A percentile compares a stretch with the other conserved stretches of the same genome.
These are phyloP conservation scores for Onychomys leucogaster DNA, from an alignment of 2,797 vertebrate genomes.

Conservation along the genomic window DNA sequence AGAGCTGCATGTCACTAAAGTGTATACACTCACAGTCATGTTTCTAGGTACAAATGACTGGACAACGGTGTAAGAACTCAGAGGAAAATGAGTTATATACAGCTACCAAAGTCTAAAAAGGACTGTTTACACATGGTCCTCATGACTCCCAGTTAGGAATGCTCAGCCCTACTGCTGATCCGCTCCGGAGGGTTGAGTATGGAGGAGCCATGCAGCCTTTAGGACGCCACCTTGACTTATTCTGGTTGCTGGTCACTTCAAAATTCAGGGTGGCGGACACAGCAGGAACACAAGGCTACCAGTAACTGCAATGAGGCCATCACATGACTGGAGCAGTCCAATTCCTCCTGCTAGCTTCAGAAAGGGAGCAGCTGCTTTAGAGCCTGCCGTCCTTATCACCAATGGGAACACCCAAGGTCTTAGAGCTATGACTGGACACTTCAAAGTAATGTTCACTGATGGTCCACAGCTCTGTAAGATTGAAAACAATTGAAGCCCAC, in stretches of 20 bases:
- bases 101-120: constrained; percentile 55
- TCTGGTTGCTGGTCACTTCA: constrained; percentile 12
- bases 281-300: not conserved
- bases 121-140: constrained; percentile 13
- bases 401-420: not conserved
- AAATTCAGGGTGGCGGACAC: constrained; percentile 55
- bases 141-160: not conserved
- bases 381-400: constrained; percentile 19
- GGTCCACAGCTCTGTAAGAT: constrained; percentile 24
- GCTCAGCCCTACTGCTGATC: not conserved
- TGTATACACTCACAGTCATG: constrained; percentile 21
- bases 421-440: not conserved
- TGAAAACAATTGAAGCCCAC: constrained; percentile 39
- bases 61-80: not conserved
- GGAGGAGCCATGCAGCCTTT: not conserved
- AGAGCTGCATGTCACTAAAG: constrained; percentile 1
- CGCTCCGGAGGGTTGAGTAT: not conserved
- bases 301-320: constrained; percentile 22
- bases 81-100: constrained; percentile 37
- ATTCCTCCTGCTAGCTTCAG: constrained; percentile 8
- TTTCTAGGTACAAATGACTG: constrained; percentile 44
- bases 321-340: constrained; percentile 32
- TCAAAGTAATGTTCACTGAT: constrained; percentile 16
- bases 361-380: constrained; percentile 39
- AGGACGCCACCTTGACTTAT: not conserved